Evolutionary conservation across 2,113 vertebrate species (phyloP).

Genomic region (Ptyas mucosa): DNA sequence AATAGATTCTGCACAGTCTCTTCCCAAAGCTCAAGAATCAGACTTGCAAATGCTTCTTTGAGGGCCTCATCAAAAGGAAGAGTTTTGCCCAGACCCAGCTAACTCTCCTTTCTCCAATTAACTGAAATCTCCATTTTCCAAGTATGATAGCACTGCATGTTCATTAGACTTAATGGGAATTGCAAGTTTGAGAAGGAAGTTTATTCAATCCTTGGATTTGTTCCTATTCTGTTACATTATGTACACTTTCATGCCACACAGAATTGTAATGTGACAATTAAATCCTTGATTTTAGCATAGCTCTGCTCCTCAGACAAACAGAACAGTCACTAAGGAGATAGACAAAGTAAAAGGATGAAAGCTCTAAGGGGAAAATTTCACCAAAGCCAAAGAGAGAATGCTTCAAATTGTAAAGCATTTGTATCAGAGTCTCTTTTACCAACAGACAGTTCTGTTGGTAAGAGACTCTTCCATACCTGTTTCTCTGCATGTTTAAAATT

Average conservation of each 20-base stretch:
- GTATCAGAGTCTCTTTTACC: background rate
- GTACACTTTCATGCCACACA: background rate
- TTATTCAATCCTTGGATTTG: background rate
- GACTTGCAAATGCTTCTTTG: background rate
- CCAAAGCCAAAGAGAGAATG: background rate
- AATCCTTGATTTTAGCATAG: slow-evolving; percentile 5
- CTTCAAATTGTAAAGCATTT: background rate
- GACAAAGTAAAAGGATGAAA: background rate
- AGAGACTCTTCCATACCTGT: background rate
- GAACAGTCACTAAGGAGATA: slow-evolving; percentile 20
- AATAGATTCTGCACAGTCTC: background rate
- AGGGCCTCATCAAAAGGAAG: background rate
- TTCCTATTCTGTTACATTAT: background rate
- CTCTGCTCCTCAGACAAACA: background rate
- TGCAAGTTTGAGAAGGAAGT: background rate
- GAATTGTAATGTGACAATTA: background rate
- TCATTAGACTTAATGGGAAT: background rate
- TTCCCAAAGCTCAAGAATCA: background rate
- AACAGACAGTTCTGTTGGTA: background rate
- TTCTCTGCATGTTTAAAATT: fast-evolving
- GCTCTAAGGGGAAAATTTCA: background rate
- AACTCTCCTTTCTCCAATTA: background rate
- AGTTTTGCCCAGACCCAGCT: background rate
- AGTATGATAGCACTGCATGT: background rate
- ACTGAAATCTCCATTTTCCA: background rate